Evolutionary conservation across 2,888 invertebrate genomes (phyloP).

Genomic region (Schizotus pectinicornis): DNA sequence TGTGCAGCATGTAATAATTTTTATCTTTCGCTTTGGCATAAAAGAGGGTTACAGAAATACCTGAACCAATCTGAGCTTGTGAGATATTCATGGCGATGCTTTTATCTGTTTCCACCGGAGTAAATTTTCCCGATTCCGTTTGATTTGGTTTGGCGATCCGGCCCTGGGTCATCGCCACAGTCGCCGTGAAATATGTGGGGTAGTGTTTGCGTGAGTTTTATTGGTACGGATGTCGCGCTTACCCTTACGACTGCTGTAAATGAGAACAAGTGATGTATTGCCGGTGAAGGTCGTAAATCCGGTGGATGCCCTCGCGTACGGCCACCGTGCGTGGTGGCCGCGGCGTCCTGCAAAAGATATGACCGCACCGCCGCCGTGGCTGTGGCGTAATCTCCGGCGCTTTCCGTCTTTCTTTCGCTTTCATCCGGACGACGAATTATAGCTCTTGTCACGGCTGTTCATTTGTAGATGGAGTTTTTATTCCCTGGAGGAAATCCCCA

Average conservation of each 20-base stretch:
- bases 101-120: no score
- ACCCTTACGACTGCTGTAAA: slow-evolving; percentile 47
- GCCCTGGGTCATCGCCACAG: no score
- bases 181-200: slow-evolving; percentile 14
- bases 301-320: slow-evolving; percentile 34
- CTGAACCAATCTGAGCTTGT: no score
- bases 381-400: slow-evolving; percentile 47
- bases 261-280: slow-evolving; percentile 51
- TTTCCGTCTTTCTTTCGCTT: slow-evolving; percentile 54
- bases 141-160: no score
- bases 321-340: slow-evolving; percentile 14
- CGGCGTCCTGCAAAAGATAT: slow-evolving; percentile 41
- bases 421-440: slow-evolving; percentile 66
- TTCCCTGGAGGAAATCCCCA: slow-evolving; percentile 69
- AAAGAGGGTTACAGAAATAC: no score
- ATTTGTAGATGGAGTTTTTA: slow-evolving; percentile 75
- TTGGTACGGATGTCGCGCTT: slow-evolving; percentile 49
- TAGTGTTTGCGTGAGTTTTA: slow-evolving; percentile 43
- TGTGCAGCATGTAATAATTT: no score
- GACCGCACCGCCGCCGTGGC: slow-evolving; percentile 38
- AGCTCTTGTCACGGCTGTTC: slow-evolving; percentile 74
- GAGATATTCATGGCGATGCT: no score
- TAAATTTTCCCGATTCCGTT: no score
- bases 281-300: slow-evolving; percentile 46
- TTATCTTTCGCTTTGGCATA: no score